phyloP scores from a whole-genome alignment of 1,140 invertebrate species.

The Calycopis cecrops region DNA sequence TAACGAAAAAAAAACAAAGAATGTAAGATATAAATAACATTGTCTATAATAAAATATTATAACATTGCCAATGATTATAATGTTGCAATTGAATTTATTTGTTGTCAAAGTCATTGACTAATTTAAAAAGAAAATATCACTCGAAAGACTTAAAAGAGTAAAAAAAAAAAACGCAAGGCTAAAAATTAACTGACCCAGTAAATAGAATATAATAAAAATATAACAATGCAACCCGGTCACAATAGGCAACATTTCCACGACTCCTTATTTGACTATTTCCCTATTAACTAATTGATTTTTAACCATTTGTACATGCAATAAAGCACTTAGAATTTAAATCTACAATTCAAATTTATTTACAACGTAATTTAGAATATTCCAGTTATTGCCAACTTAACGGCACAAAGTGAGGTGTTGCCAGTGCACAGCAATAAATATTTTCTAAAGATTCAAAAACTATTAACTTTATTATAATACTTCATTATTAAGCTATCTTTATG shows the following conservation, averaged over 20 bases:
- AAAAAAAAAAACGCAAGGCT: conserved; percentile 35
- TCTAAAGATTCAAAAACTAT: conserved; percentile 11
- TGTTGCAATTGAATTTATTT: conserved; percentile 1
- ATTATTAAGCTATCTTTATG: conserved; percentile 9
- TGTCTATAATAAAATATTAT: conserved; percentile 48
- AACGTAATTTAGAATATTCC: conserved; percentile 62
- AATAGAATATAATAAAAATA: conserved; percentile 66
- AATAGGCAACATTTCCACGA: conserved; percentile 39
- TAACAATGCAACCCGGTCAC: conserved; percentile 58
- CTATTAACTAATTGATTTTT: conserved; percentile 60
- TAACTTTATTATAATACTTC: conserved; percentile 9
- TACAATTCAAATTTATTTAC: conserved; percentile 50
- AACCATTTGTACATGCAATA: conserved; percentile 66
- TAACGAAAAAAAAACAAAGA: conserved; percentile 51
- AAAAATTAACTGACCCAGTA: conserved; percentile 57
- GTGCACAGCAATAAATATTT: conserved; percentile 16
- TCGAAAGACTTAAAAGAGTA: conserved; percentile 38
- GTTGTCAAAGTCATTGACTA: conserved; percentile 12
- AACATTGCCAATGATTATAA: conserved; percentile 62
- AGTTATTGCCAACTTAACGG: conserved; percentile 18
- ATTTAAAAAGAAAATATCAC: conserved; percentile 12
- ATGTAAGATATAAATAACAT: conserved; percentile 64
- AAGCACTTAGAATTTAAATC: conserved; percentile 55
- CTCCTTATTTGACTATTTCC: conserved; percentile 41
- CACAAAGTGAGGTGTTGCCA: conserved; percentile 20